Conservation (phyloP, 92 coral and sea anemone species). For the Heteractis magnifica region DNA sequence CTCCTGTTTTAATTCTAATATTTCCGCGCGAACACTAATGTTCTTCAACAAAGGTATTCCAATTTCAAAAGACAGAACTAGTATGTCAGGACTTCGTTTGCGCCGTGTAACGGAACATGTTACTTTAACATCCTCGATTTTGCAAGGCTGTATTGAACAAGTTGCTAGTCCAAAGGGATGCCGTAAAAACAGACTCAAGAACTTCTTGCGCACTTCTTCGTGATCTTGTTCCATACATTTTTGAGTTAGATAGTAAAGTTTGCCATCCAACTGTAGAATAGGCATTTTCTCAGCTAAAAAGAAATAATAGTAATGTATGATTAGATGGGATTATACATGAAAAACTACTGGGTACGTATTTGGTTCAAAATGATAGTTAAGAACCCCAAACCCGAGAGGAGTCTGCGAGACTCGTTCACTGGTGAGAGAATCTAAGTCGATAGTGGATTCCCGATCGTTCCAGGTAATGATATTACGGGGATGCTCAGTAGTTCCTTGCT, state of each 20-base stretch:
- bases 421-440: too few species aligned
- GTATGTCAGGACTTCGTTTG: background rate
- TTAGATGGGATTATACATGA: background rate
- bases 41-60: background rate
- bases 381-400: too few species aligned
- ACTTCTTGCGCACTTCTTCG: background rate
- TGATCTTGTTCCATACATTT: conserved; percentile 14
- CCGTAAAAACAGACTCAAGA: background rate
- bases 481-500: too few species aligned
- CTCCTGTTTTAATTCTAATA: background rate
- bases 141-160: background rate
- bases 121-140: background rate
- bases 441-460: too few species aligned
- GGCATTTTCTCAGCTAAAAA: background rate
- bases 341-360: too few species aligned
- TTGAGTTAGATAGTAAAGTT: conserved; percentile 10
- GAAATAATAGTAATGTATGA: background rate
- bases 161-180: background rate
- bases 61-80: conserved; percentile 3
- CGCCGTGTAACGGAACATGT: background rate
- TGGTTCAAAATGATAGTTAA: too few species aligned
- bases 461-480: too few species aligned
- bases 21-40: background rate
- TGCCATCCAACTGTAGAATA: background rate
- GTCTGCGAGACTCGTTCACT: too few species aligned